Percentiles rank a stretch among this genome's conserved stretches.
These are phyloP conservation scores for Hypercompe scribonia DNA, from an alignment of 2,888 invertebrate species.

Conservation along the genomic window DNA sequence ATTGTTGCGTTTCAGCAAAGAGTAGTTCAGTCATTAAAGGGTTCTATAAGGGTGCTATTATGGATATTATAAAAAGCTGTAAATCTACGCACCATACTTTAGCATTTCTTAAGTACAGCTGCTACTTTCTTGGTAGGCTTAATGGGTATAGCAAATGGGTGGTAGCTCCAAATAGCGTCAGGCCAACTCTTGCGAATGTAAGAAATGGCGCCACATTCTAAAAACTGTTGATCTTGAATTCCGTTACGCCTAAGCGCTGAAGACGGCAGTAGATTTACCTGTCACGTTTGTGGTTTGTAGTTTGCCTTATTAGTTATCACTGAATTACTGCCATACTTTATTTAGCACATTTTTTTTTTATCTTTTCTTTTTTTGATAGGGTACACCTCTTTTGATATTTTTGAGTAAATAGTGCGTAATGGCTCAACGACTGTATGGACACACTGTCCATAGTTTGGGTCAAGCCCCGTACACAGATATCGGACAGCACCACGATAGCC, in stretches of 20 bases:
- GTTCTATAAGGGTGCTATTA: neutral
- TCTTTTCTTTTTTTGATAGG: conserved; percentile 69
- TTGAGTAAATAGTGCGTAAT: conserved; percentile 63
- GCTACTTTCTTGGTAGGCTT: conserved; percentile 76
- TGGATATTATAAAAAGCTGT: conserved; percentile 24
- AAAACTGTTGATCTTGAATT: conserved; percentile 76
- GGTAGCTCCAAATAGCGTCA: conserved; percentile 64
- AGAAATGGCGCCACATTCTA: conserved; percentile 74
- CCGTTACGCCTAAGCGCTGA: conserved; percentile 79
- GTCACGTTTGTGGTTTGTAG: conserved; percentile 53
- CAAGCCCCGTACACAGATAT: conserved; percentile 66
- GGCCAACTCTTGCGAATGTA: conserved; percentile 77
- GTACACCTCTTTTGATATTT: conserved; percentile 70
- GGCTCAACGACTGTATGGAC: conserved; percentile 73
- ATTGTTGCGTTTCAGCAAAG: neutral
- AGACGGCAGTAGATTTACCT: conserved; percentile 75
- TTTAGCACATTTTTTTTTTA: conserved; percentile 41
- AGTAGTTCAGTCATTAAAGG: neutral
- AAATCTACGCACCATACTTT: conserved; percentile 62
- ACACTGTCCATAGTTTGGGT: conserved; percentile 45
- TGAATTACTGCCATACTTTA: neutral
- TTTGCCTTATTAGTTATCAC: conserved; percentile 24
- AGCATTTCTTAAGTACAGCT: conserved; percentile 65
- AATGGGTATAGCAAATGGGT: conserved; percentile 66
- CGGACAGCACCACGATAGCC: conserved; percentile 78